Percentiles rank a stretch among this genome's conserved stretches.
Conservation (phyloP, 2,113 vertebrate species). For the Fregata magnificens region DNA sequence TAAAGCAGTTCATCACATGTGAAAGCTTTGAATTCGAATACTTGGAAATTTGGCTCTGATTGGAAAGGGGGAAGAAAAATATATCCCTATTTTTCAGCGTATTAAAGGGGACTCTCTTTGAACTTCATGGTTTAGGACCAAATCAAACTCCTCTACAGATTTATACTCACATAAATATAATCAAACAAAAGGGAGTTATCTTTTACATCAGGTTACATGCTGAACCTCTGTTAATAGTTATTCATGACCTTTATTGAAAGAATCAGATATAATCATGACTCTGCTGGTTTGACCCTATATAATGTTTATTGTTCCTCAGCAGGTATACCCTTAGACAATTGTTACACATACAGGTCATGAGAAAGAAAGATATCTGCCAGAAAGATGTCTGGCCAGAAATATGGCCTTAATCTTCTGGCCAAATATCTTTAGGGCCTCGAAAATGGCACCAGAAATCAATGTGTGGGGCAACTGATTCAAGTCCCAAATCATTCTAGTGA, state of each 20-base stretch:
- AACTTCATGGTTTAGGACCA: background rate
- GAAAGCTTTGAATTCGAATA: background rate
- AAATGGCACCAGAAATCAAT: background rate
- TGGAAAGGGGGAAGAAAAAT: background rate
- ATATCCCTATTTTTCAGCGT: background rate
- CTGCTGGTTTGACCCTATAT: background rate
- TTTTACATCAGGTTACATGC: background rate
- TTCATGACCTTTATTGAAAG: background rate
- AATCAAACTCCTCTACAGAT: background rate
- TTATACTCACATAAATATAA: background rate
- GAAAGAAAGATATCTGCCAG: background rate
- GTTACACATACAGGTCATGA: background rate
- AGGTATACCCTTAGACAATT: background rate
- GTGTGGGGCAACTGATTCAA: background rate
- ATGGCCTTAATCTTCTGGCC: background rate
- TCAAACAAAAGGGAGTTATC: background rate
- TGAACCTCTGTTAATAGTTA: background rate
- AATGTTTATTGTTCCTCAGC: constrained; percentile 5
- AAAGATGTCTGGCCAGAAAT: background rate
- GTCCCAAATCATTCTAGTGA: background rate
- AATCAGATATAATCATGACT: background rate
- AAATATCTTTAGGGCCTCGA: background rate
- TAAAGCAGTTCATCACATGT: background rate
- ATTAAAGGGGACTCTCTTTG: background rate
- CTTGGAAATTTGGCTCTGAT: background rate